These are phyloP conservation scores for Rhinatrema bivittatum DNA, from an alignment of 2,797 vertebrate genomes.

Conservation along the genomic window DNA sequence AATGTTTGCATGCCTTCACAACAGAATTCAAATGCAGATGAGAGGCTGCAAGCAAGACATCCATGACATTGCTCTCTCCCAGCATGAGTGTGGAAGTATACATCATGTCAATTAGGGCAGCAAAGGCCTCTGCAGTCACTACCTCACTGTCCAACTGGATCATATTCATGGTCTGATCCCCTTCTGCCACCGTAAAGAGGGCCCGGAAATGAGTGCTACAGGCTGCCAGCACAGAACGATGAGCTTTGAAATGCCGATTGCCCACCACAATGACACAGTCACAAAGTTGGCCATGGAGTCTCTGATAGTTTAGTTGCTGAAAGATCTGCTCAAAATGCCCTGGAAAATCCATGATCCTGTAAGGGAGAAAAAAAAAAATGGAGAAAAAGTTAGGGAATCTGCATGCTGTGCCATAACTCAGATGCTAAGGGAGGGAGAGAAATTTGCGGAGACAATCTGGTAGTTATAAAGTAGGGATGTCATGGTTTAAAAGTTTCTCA, in stretches of 20 bases:
- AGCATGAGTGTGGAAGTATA: constrained; percentile 97
- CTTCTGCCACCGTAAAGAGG: constrained; percentile 87
- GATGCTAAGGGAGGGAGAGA: not conserved
- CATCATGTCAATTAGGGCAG: constrained; percentile 96
- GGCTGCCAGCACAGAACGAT: constrained; percentile 88
- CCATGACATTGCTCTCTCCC: constrained; percentile 97
- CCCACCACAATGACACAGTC: constrained; percentile 95
- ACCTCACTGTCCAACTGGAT: constrained; percentile 96
- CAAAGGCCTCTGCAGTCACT: constrained; percentile 93
- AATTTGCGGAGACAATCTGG: not conserved
- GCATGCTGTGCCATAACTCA: not conserved
- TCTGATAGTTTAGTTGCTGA: constrained; percentile 94
- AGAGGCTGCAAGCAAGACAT: constrained; percentile 88
- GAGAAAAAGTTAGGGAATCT: not conserved
- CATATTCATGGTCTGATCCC: constrained; percentile 90
- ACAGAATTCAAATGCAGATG: constrained; percentile 94
- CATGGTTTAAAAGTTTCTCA: not conserved
- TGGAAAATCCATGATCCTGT: constrained; percentile 91
- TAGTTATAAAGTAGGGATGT: not conserved
- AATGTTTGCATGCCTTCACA: constrained; percentile 97
- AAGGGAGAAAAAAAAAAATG: constrained; percentile 23
- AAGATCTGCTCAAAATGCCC: constrained; percentile 96
- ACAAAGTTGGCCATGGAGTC: constrained; percentile 90
- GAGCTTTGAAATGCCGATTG: constrained; percentile 90
- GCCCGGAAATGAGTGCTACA: constrained; percentile 96